Base-by-base conservation (phyloP, 2,888 invertebrate species). In the Eilema sororculum region DNA sequence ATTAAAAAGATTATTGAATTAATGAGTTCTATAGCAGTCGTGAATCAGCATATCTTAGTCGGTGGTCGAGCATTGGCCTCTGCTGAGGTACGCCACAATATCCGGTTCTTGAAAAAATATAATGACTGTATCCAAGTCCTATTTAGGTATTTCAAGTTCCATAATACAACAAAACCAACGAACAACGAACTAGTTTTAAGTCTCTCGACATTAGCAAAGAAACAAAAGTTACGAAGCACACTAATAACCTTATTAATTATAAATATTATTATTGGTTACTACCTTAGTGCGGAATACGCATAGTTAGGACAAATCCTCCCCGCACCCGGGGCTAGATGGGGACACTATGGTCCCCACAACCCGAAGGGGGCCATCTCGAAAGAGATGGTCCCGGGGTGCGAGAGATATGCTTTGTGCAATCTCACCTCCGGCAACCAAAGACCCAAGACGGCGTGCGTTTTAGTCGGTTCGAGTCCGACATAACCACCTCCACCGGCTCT, bases 1-100 rank as follows among this genome's bases (percentile, higher is more conserved):
- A 57, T 57, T 65, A 30, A 22, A 57, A 57, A 57, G 22, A 22
- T 65, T 30, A 13, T 65, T 9, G 33, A 57, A 65, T 65, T 57
- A 57, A 65, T 65, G 65, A 57, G 57, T 37, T 24, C 65, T 57
- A 57, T n/a, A 59, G 33, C 68, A 25, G 41, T 64, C 52, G 16
- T 69, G 69, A 69, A 69, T 69, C 69, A 69, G 69, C 22, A 12
- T 52, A 24, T 33, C 28, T 52, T 60, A 65, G 69, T 65, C 41
- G 24, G 63, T 59, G 58, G 58, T 28, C 57, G 59, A 57, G 37
- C 68, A 59, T 69, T 69, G 59, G 68, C 68, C 59, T 69, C n/a
- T 60, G 41, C 41, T 64, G 46, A 60, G 59, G 64, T 65, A 33
- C 52, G 59, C 68, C 64, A 66, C 58, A 64, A 67, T 52, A 64